These are phyloP conservation scores for Tauraco hartlaubi DNA, from an alignment of 2,797 vertebrate genomes.

Conservation along the genomic window DNA sequence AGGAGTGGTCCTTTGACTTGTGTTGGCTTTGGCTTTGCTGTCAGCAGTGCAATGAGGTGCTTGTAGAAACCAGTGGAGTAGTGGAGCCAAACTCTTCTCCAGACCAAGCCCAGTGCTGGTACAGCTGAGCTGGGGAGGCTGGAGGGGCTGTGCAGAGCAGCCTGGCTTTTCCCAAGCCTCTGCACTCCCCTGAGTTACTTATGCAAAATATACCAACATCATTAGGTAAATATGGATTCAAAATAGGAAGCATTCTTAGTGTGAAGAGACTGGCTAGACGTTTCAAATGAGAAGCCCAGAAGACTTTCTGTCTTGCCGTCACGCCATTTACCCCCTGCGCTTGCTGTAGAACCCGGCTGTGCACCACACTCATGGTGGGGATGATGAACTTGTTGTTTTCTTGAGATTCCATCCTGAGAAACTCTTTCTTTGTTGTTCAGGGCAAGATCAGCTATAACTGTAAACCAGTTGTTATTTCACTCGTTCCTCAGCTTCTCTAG, in stretches of 20 bases:
- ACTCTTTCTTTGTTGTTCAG: background rate
- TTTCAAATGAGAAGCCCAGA: background rate
- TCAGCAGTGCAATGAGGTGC: background rate
- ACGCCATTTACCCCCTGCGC: fast-evolving
- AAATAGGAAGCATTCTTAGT: background rate
- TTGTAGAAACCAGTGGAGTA: background rate
- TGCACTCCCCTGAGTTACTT: background rate
- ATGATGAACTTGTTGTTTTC: background rate
- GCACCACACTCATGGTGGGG: background rate
- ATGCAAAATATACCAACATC: background rate
- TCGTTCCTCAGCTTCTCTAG: background rate
- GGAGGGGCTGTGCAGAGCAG: background rate
- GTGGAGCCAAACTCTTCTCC: background rate
- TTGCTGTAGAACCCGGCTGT: background rate
- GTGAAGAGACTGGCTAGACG: background rate
- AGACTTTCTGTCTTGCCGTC: background rate
- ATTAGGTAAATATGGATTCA: background rate
- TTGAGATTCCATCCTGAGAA: background rate
- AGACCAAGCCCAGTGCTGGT: background rate
- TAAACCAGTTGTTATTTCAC: background rate
- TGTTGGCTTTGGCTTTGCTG: background rate
- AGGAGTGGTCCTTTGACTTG: background rate
- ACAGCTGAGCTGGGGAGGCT: background rate
- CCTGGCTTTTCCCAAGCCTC: background rate
- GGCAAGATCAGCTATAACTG: background rate